These are phyloP conservation scores for Nymphalis urticae DNA, from an alignment of 2,888 invertebrate species.

Conservation along the genomic window DNA sequence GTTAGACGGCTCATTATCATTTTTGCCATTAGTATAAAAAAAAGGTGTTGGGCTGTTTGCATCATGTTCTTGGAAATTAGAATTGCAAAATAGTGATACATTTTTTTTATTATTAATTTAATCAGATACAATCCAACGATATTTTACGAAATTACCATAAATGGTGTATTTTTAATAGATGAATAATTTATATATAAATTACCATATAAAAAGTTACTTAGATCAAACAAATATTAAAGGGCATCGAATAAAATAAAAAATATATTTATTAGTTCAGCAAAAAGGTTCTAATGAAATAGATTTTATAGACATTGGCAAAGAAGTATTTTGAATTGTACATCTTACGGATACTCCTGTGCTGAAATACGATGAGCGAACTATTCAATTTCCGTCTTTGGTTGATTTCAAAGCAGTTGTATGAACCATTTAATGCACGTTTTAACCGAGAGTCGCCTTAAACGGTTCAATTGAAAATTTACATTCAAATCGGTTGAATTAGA, in stretches of 20 bases:
- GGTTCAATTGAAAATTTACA: conserved; percentile 52
- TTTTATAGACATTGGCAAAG: not conserved
- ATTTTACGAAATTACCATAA: not conserved
- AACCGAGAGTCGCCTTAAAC: conserved; percentile 48
- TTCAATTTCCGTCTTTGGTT: conserved; percentile 22
- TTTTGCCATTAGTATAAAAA: conserved; percentile 12
- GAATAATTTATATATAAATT: conserved; percentile 8
- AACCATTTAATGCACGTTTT: conserved; percentile 49
- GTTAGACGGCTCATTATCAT: conserved; percentile 16
- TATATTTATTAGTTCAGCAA: not conserved
- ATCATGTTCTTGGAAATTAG: conserved; percentile 12
- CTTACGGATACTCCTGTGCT: not conserved
- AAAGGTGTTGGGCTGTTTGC: conserved; percentile 11
- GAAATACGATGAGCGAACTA: conserved; percentile 10
- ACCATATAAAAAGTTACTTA: not conserved
- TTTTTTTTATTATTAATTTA: conserved; percentile 16
- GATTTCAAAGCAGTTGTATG: conserved; percentile 27
- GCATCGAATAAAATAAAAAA: not conserved
- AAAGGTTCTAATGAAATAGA: not conserved
- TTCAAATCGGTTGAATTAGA: conserved; percentile 42
- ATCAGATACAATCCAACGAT: conserved; percentile 7
- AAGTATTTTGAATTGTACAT: not conserved
- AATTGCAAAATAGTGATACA: conserved; percentile 19
- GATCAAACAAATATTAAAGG: not conserved
- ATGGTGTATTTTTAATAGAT: conserved; percentile 8